Evolutionary conservation across 2,888 invertebrate species (phyloP), one percentile per base, ranked within the genome.

Genomic region (Halictus ligatus): DNA sequence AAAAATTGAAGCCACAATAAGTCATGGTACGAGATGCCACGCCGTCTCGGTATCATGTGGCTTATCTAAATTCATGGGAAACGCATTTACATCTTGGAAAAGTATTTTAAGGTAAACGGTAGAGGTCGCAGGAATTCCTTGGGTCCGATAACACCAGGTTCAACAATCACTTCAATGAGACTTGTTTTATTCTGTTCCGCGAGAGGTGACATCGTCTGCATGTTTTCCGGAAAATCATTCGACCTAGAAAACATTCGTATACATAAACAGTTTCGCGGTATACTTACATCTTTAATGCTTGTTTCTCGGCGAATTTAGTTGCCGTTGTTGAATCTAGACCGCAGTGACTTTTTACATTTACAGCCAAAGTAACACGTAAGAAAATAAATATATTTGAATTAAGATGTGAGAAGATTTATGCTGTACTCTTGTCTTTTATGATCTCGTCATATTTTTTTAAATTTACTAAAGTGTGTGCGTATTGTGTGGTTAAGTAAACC

Each of bases 41-140:
- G 54, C 64, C 29, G 64, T 54, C 75, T 75, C 25, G 60, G 46
- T 78, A 76, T 78, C 73, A 58, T 25, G 67, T 7, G 46, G 79
- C 58, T 89, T 89, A 88, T 85, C 88, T 87, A 69, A 83, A 88
- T 54, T 81, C 72, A 81, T 64, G 78, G 60, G 64, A 69, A 69
- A 64, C 64, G 29, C 83, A 86, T 90, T 90, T 90, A 75, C 88
- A 89, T 85, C 25, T 54, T 5, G 85, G 85, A 85, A 75, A 80
- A 48, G 64, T 58, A 15, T 21, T 67, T 50, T 67, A 48, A 29
- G 76, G 64, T 64, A 78, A 89, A 64, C 29, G 67, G 35, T 43
- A 43, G 77, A 73, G 35, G 25, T 71, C 76, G 73, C 73, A 67
- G 83, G 74, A 83, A 85, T 83, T 85, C 74, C 71, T 78, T 43